Conservation (phyloP, 2,797 vertebrate species). For the Choloepus didactylus region DNA sequence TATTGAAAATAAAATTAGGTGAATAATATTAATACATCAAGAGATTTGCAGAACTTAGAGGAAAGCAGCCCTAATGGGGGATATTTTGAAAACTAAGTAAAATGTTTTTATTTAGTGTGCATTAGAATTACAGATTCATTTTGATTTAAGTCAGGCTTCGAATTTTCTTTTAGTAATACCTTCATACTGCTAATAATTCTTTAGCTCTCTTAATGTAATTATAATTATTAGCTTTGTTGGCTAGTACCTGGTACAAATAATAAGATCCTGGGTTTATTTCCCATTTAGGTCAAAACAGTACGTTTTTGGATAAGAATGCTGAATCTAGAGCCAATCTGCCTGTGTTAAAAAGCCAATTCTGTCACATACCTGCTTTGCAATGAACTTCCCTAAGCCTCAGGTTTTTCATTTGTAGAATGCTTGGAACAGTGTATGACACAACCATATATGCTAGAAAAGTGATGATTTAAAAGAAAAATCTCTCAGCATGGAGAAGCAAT, state of each 20-base stretch:
- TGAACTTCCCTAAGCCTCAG: not conserved
- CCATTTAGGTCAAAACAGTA: not conserved
- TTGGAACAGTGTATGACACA: not conserved
- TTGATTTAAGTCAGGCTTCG: not conserved
- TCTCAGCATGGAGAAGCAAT: not conserved
- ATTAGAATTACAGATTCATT: not conserved
- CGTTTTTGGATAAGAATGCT: not conserved
- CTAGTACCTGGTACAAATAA: slow-evolving; percentile 2
- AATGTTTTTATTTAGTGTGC: not conserved
- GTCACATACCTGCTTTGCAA: accelerated
- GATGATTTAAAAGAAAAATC: not conserved
- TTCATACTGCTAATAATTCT: not conserved
- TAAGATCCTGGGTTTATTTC: slow-evolving; percentile 1
- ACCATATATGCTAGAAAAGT: not conserved
- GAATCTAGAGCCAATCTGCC: not conserved
- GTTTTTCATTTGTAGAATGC: not conserved
- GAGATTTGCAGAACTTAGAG: not conserved
- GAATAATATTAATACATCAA: not conserved
- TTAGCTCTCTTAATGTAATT: not conserved
- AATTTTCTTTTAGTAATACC: slow-evolving; percentile 22
- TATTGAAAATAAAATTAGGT: not conserved
- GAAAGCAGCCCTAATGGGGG: not conserved
- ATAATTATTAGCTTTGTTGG: not conserved
- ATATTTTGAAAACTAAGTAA: not conserved
- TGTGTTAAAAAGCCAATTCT: not conserved